Evolutionary conservation across 2,113 vertebrate genomes (phyloP).

Genomic region (Burhinus bistriatus): DNA sequence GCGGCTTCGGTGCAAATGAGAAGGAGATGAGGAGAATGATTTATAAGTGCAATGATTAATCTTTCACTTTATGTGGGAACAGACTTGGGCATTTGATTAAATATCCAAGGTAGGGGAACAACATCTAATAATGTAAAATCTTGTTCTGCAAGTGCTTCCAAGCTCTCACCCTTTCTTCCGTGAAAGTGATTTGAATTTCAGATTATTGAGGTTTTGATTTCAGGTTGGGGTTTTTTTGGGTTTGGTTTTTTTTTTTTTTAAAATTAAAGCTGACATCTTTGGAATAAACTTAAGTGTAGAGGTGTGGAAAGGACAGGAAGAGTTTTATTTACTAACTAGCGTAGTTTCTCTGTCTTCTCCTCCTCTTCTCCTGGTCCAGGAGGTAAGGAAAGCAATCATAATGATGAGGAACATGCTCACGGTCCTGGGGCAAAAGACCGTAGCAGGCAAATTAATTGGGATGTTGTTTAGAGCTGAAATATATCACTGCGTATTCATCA

Average conservation of each 20-base stretch:
- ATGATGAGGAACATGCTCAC: neutral
- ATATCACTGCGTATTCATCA: constrained; percentile 45
- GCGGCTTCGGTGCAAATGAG: neutral
- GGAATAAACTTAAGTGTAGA: neutral
- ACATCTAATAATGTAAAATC: neutral
- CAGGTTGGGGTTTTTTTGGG: neutral
- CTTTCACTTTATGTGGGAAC: neutral
- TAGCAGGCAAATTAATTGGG: constrained; percentile 50
- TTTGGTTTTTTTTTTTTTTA: neutral
- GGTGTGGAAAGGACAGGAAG: neutral
- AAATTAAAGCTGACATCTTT: constrained; percentile 7
- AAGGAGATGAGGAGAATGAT: neutral
- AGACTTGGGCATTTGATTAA: constrained; percentile 25
- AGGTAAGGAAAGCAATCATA: neutral
- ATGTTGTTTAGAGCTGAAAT: constrained; percentile 30
- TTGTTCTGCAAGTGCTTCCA: constrained; percentile 6
- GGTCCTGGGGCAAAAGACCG: neutral
- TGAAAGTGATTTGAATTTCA: constrained; percentile 34
- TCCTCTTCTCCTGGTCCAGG: neutral
- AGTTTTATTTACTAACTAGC: neutral
- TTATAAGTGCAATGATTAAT: neutral
- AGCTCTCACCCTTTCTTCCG: neutral
- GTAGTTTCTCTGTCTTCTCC: neutral
- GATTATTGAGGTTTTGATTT: neutral
- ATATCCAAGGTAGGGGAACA: neutral